Percentiles rank a stretch among this genome's conserved stretches.
Evolutionary conservation across 2,113 vertebrate genomes (phyloP).

Genomic region (Melanerpes formicivorus): DNA sequence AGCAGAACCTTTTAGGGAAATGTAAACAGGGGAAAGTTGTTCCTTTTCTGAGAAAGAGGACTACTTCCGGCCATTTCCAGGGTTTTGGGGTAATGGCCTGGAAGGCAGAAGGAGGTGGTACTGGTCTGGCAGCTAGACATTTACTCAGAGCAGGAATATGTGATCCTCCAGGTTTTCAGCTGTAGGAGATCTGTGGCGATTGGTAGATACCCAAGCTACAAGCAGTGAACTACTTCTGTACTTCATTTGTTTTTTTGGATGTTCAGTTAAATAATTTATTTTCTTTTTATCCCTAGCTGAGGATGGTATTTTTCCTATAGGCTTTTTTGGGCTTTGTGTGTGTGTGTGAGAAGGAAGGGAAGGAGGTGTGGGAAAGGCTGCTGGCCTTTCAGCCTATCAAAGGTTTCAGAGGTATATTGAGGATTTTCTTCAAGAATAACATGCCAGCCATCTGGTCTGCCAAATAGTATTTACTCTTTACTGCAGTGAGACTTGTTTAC

Average conservation of each 20-base stretch:
- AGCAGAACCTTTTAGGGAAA: background rate
- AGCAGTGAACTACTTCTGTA: background rate
- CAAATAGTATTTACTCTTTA: background rate
- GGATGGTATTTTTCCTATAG: background rate
- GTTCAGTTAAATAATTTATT: background rate
- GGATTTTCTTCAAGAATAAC: slow-evolving; percentile 8
- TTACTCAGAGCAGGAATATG: background rate
- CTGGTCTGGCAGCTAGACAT: background rate
- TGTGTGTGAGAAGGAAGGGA: background rate
- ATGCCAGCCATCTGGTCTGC: background rate
- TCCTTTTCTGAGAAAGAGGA: background rate
- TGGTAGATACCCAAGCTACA: background rate
- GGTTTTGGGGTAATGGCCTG: background rate
- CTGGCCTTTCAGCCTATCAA: background rate
- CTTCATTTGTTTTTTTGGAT: background rate
- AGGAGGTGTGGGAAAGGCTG: background rate
- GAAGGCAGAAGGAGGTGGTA: background rate
- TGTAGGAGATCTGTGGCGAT: background rate
- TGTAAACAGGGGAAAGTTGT: background rate
- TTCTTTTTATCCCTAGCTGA: background rate
- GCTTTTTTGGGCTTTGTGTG: background rate
- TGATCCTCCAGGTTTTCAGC: background rate
- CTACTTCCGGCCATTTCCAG: background rate
- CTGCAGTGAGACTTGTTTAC: background rate
- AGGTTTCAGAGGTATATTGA: background rate